Conservation (phyloP, 1,140 invertebrate species). For the Zaprionus ghesquierei region DNA sequence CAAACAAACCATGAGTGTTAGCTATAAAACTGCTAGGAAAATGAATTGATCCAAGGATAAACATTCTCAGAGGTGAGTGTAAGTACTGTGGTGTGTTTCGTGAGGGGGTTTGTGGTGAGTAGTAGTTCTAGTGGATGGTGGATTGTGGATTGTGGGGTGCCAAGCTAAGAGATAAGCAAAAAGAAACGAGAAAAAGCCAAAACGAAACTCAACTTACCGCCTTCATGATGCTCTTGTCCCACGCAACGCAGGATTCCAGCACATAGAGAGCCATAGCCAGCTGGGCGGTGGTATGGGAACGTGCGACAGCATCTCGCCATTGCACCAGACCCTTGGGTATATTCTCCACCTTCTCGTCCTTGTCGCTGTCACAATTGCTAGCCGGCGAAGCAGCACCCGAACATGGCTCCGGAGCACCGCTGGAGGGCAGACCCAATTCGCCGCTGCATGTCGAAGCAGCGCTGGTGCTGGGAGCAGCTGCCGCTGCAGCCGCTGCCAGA, state of each 20-base stretch:
- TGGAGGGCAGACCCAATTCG: not conserved
- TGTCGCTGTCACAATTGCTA: conserved; percentile 77
- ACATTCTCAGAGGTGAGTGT: too few species aligned
- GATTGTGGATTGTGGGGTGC: conserved; percentile 14
- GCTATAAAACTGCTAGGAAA: not conserved
- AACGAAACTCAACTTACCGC: conserved; percentile 88
- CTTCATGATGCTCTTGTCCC: conserved; percentile 99
- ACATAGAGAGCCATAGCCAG: conserved; percentile 95
- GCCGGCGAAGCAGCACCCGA: conserved; percentile 74
- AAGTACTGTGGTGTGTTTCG: not conserved
- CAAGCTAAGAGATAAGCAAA: conserved; percentile 46
- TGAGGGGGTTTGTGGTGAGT: not conserved
- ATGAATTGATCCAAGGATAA: not conserved
- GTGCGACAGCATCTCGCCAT: conserved; percentile 94
- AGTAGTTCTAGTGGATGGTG: not conserved
- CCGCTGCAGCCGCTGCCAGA: conserved; percentile 64
- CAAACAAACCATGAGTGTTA: not conserved
- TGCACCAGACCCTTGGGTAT: conserved; percentile 89
- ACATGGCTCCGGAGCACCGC: conserved; percentile 35
- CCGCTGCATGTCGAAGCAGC: not conserved
- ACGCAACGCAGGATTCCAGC: conserved; percentile 95
- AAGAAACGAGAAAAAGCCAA: conserved; percentile 5
- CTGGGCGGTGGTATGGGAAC: conserved; percentile 93
- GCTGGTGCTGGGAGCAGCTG: conserved; percentile 24
- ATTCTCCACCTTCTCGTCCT: conserved; percentile 81